Evolutionary conservation across 1,140 invertebrate genomes (phyloP), one percentile per base, ranked within the genome.

Genomic region (Sitobion miscanthi): DNA sequence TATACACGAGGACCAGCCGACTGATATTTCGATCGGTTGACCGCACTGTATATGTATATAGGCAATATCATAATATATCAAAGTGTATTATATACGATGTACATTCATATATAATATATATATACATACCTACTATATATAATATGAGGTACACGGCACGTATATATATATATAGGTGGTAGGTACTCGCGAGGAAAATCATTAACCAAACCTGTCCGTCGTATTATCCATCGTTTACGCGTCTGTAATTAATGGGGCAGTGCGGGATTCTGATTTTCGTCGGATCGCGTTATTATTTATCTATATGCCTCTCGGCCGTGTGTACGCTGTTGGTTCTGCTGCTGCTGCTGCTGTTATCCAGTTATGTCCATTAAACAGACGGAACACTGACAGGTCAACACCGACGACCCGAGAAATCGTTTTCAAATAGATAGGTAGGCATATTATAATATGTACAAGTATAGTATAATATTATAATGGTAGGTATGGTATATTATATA

Each of bases 191-290:
- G 91, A 92, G 47, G 77, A 52, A 92, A 92, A 92, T 52, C 91
- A 92, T 92, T 92, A 92, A 83, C 77, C 77, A 47, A 52, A 89
- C 91, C 91, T 54, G 91, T 91, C 87, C 45, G 23, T 45, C 42
- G 38, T 47, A 20, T 45, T 82, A n/a, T 54, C 69, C 91, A 52
- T 49, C 91, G 69, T 83, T 92, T 83, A 83, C 69, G n/a, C 69
- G n/a, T 49, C 20, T 77, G 83, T 92, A 92, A 92, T 92, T 83
- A 82, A 92, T 83, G 91, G 57, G 62, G 47, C 90, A 14, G 90
- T 35, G 20, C 87, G n/a, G 49, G 87, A 54, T 52, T 88, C n/a
- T 88, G 87, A 88, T 88, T 54, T 88, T 52, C 87, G 87, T 88
- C 87, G 49, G 47, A 88, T 88, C 47, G 87, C 87, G n/a, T 88